Evolutionary conservation across 2,888 invertebrate genomes (phyloP).

Genomic region (Argyresthia albistria): DNA sequence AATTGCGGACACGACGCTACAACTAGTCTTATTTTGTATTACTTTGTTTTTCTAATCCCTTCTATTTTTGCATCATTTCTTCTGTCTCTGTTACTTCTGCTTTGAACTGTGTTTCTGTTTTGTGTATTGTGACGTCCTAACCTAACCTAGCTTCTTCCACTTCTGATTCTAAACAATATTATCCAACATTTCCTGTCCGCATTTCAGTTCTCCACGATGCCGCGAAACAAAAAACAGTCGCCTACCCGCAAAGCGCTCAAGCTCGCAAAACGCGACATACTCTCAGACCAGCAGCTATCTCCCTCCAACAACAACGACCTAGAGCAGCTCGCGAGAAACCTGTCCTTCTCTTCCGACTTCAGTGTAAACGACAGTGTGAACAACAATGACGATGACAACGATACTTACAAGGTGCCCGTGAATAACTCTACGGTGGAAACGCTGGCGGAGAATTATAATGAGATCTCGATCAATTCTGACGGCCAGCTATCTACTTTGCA

Average conservation of each 20-base stretch:
- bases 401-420: constrained; percentile 62
- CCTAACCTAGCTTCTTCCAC: no score
- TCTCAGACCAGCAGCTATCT: constrained; percentile 36
- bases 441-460: constrained; percentile 59
- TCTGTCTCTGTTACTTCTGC: no score
- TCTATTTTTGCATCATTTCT: no score
- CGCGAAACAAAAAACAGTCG: constrained; percentile 66
- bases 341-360: constrained; percentile 64
- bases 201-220: constrained; percentile 76
- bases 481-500: constrained; percentile 61
- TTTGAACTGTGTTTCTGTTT: no score
- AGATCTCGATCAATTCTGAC: constrained; percentile 59
- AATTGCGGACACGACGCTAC: no score
- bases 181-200: no score
- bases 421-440: constrained; percentile 48
- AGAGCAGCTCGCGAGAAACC: constrained; percentile 56
- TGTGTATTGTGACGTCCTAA: no score
- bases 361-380: constrained; percentile 61
- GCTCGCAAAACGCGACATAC: constrained; percentile 55
- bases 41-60: no score
- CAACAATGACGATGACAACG: constrained; percentile 56
- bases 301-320: constrained; percentile 43
- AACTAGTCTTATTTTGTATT: no score
- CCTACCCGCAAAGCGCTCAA: constrained; percentile 58
- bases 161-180: no score